These are phyloP conservation scores for Tachysurus vachellii DNA, from an alignment of 2,113 vertebrate genomes.

Conservation along the genomic window DNA sequence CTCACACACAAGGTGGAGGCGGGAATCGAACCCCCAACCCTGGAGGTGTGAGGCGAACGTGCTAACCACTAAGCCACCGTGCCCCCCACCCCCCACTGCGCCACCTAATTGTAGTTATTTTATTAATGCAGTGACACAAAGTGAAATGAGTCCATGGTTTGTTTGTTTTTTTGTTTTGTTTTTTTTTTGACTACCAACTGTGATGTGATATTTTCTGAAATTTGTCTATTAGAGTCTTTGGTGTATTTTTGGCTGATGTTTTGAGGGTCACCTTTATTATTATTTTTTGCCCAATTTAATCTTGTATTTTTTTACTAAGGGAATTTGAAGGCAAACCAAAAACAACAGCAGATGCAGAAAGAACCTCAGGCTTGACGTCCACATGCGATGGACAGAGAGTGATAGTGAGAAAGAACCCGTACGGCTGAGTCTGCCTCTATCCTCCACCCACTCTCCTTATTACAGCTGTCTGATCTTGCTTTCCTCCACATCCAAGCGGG, in stretches of 20 bases:
- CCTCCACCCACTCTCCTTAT: conserved; percentile 25
- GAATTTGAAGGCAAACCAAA: not conserved
- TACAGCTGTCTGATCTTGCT: conserved; percentile 52
- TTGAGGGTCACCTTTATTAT: not conserved
- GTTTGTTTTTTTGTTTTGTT: not conserved
- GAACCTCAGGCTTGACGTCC: not conserved
- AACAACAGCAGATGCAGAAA: not conserved
- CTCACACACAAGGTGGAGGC: no score
- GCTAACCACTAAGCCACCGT: no score
- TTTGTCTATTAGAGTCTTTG: not conserved
- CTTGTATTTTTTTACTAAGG: not conserved
- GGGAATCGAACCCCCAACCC: no score
- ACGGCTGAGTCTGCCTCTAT: conserved; percentile 18
- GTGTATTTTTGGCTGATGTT: not conserved
- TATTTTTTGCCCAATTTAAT: not conserved
- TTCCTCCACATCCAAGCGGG: conserved; percentile 55
- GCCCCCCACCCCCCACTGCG: no score
- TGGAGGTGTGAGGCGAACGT: no score
- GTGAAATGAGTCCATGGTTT: not conserved
- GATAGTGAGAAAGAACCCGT: conserved; percentile 12
- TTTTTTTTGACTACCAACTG: not conserved
- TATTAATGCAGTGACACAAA: not conserved
- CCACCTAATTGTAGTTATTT: not conserved
- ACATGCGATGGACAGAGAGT: not conserved
- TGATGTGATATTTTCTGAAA: not conserved